phyloP scores from a whole-genome alignment of 35 echinoderm and acorn worm species.

The Hemicentrotus pulcherrimus region DNA sequence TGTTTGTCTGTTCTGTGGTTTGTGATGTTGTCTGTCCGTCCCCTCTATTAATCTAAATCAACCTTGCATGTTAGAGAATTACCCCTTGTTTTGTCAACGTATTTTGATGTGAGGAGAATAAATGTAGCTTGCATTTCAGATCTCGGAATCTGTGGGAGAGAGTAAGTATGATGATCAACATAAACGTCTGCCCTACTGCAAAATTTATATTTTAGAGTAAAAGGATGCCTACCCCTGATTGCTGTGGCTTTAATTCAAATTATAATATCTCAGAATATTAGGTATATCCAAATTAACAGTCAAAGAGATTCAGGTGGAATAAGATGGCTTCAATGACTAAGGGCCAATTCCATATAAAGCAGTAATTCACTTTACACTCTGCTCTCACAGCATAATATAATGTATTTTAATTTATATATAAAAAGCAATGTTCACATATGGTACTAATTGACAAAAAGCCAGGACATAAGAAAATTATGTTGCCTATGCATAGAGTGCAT shows the following conservation, averaged over 20 bases:
- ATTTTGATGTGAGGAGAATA: neutral
- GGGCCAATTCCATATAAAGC: neutral
- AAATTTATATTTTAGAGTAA: neutral
- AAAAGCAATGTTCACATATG: neutral
- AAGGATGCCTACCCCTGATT: neutral
- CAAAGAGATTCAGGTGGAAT: neutral
- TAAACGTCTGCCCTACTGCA: neutral
- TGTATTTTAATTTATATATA: neutral
- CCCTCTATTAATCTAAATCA: neutral
- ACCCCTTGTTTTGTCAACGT: neutral
- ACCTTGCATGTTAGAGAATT: neutral
- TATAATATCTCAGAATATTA: neutral
- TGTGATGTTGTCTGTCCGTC: neutral
- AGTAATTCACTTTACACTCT: neutral
- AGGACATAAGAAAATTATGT: neutral
- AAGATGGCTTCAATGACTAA: neutral
- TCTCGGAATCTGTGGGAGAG: neutral
- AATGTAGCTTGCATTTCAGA: neutral
- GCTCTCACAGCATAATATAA: neutral
- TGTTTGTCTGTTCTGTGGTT: constrained; percentile 25
- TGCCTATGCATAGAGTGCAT: neutral
- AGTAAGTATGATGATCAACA: neutral
- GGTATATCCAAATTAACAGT: neutral
- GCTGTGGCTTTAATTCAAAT: neutral
- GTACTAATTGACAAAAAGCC: neutral